phyloP scores from a whole-genome alignment of 2,888 invertebrate species.

The Parasteatoda lunata region DNA sequence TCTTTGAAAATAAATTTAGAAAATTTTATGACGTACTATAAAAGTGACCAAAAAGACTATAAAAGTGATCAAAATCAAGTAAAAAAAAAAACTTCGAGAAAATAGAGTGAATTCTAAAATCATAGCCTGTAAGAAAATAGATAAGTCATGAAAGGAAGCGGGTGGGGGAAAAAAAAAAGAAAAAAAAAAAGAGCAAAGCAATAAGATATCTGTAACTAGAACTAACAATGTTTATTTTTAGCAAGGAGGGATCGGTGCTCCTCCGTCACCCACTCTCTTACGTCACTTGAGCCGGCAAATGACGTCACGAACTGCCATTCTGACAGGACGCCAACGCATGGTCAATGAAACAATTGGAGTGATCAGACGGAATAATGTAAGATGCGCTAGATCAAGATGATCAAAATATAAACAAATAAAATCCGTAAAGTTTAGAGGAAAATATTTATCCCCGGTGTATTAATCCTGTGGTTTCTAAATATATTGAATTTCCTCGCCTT shows the following conservation, averaged over 20 bases:
- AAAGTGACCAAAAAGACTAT: too few relatives aligned
- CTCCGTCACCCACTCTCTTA: slow-evolving; percentile 38
- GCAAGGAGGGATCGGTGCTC: slow-evolving; percentile 2
- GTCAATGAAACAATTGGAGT: not conserved
- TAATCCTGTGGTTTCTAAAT: too few relatives aligned
- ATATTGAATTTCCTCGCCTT: too few relatives aligned
- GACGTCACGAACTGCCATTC: slow-evolving; percentile 24
- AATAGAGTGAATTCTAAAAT: too few relatives aligned
- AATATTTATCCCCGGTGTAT: too few relatives aligned
- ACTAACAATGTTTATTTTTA: slow-evolving; percentile 33
- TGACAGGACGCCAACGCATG: slow-evolving; percentile 34
- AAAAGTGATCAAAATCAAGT: too few relatives aligned
- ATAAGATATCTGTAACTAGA: not conserved
- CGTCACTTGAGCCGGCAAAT: slow-evolving; percentile 48
- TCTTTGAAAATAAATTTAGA: too few relatives aligned
- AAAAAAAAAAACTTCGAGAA: too few relatives aligned
- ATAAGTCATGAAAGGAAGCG: not conserved
- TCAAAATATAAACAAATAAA: not conserved
- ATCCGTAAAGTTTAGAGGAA: too few relatives aligned
- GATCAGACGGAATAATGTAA: not conserved
- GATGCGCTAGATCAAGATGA: not conserved
- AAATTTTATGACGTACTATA: too few relatives aligned
- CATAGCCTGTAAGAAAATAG: not conserved
- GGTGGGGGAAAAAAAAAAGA: not conserved
- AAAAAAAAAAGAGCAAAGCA: not conserved